A percentile compares a stretch with the other conserved stretches of the same genome.
phyloP scores from a whole-genome alignment of 2,113 vertebrate species.

The Pluvialis apricaria region DNA sequence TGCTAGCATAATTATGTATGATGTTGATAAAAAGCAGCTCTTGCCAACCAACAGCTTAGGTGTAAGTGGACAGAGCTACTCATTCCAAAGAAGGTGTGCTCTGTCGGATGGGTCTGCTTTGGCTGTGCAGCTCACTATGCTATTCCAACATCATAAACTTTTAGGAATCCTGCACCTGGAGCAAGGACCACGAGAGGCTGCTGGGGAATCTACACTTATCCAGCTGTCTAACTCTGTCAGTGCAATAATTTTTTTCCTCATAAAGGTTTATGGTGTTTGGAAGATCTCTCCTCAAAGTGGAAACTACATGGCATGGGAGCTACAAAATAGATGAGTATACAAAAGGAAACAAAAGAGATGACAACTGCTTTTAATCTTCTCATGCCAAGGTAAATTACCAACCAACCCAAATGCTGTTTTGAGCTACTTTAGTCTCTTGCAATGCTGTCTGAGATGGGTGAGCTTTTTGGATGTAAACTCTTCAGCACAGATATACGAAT shows the following conservation, averaged over 20 bases:
- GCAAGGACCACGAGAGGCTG: background rate
- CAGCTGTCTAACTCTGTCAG: background rate
- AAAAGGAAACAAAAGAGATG: background rate
- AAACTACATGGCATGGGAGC: background rate
- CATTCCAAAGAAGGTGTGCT: accelerated
- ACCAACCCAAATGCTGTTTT: background rate
- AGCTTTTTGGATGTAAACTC: background rate
- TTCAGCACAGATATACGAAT: background rate
- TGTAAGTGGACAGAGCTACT: background rate
- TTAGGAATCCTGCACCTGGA: background rate
- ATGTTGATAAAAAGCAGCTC: background rate
- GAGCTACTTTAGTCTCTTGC: background rate
- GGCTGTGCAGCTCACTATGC: background rate
- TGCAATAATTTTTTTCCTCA: background rate
- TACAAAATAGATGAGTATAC: background rate
- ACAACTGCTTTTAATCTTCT: background rate
- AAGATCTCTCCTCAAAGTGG: background rate
- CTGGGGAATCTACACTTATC: background rate
- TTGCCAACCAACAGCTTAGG: background rate
- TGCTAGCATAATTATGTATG: background rate
- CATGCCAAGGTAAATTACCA: background rate
- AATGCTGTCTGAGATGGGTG: background rate
- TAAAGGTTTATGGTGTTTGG: background rate
- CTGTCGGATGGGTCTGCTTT: background rate
- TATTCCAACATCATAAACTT: background rate